A percentile compares a stretch with the other conserved stretches of the same genome.
These are phyloP conservation scores for Sterrhoptilus dennistouni DNA, from an alignment of 2,113 vertebrate genomes.

Conservation along the genomic window DNA sequence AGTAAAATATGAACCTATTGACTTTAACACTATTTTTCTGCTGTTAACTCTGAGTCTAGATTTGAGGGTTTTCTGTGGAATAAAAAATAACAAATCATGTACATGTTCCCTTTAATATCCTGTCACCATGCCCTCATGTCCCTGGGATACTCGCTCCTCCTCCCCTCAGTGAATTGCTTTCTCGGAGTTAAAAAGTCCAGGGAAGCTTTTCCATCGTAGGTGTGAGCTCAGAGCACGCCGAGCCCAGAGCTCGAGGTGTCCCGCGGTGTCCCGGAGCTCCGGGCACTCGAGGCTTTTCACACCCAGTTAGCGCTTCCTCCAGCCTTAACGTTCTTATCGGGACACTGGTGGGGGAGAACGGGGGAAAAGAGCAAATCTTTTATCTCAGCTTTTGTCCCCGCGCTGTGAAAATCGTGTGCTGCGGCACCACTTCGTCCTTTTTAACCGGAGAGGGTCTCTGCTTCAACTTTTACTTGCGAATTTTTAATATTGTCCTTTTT, in stretches of 20 bases:
- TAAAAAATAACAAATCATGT: conserved; percentile 59
- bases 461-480: conserved; percentile 12
- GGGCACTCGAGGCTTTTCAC: not conserved
- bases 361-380: not conserved
- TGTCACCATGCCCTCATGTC: not conserved
- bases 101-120: conserved; percentile 53
- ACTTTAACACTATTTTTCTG: conserved; percentile 66
- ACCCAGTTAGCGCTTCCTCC: not conserved
- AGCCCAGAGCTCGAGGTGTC: not conserved
- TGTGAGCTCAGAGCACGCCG: not conserved
- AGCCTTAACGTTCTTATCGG: not conserved
- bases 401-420: not conserved
- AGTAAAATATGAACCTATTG: conserved; percentile 49
- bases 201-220: not conserved
- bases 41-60: conserved; percentile 58
- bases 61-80: conserved; percentile 52
- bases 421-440: not conserved
- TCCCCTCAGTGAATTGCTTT: not conserved
- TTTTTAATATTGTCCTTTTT: not conserved
- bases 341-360: not conserved
- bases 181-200: not conserved
- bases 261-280: not conserved
- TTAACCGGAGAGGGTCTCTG: conserved; percentile 1
- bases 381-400: not conserved
- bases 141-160: not conserved